Evolutionary conservation across 2,113 vertebrate species (phyloP), one percentile per base, ranked within the genome.

Genomic region (Fulmarus glacialis): DNA sequence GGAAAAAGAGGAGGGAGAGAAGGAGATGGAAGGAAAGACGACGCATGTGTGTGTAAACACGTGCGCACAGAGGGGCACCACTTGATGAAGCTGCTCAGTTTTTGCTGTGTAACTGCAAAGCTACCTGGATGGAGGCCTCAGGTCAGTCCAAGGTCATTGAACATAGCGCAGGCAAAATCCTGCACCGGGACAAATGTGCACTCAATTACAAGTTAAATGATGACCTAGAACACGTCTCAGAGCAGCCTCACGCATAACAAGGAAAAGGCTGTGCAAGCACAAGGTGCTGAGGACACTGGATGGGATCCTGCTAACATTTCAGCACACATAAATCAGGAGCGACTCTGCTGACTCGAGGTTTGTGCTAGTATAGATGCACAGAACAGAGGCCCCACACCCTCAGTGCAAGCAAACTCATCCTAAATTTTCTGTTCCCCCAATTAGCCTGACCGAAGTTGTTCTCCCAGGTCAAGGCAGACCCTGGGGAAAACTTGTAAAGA

Each of bases 181-280:
- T 73, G 18, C 40, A 73, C 16, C 1, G 5, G 19, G 4, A 62
- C 26, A 63, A 82, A 43, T 1, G 4, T 15, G n/a, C 4, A 34
- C 13, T 67, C 27, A 34, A 24, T 48, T 67, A 45, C 34, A 82
- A 72, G 6, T 21, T 24, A 80, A 80, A 56, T 5, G 8, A 58
- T 60, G 24, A 45, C n/a, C 36, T 45, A 84, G 72, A 81, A 53
- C 4, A 43, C 0, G 0, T 16, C 30, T 72, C 15, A 48, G 50
- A 62, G 29, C n/a, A 90, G 32, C 16, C 17, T 62, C 13, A 8
- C 5, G n/a, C 12, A 8, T 24, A 48, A 87, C 3, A 1, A 70
- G 16, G 14, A 64, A 27, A 40, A 47, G 9, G 7, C 38, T 0
- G 0, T 56, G 20, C 29, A 75, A 82, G 4, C 1, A 0, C 20